Evolutionary conservation across 2,113 vertebrate species (phyloP), one percentile per base, ranked within the genome.

Genomic region (Oreochromis spilurus): DNA sequence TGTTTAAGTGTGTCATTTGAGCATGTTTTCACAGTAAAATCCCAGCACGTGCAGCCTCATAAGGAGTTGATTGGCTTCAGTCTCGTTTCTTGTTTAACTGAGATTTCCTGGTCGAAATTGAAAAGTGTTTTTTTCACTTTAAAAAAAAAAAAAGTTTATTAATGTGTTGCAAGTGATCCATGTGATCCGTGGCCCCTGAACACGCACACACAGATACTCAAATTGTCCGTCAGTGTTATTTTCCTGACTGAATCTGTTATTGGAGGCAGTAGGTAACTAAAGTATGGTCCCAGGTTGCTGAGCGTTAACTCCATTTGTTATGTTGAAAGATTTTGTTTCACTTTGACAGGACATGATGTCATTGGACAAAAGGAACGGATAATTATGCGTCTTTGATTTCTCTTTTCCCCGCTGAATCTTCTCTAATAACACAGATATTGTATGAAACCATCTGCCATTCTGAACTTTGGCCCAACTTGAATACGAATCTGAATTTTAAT

Each of bases 261-360:
- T 91, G 58, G 87, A 87, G 62, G 81, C 29, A 60, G 52, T 52
- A 60, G 77, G 89, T 91, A 85, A 88, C 90, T 79, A 75, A 85
- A 80, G 55, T 65, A 38, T 40, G 9, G 50, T 89, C 80, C 84
- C 87, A 52, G 82, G 89, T 58, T 43, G 54, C 84, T 91, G 86
- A 92, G 83, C 50, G 70, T 90, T 90, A 87, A 89, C 83, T 92
- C 86, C 86, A 82, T 94, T 94, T 95, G 90, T 94, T 94, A 84
- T 94, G 78, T 90, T 94, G 89, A 92, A 90, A 90, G 91, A 93
- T 94, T 95, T 85, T 48, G 83, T 95, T 95, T 94, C 89, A 89
- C 87, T 92, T 86, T 92, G 91, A 94, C 95, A 93, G 92, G 90
- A 93, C 83, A 92, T 95, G 92, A 94, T 90, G 92, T 95, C 91